Evolutionary conservation across 2,797 vertebrate genomes (phyloP), one percentile per base, ranked within the genome.

Genomic region (Hypotaenidia okinawae): DNA sequence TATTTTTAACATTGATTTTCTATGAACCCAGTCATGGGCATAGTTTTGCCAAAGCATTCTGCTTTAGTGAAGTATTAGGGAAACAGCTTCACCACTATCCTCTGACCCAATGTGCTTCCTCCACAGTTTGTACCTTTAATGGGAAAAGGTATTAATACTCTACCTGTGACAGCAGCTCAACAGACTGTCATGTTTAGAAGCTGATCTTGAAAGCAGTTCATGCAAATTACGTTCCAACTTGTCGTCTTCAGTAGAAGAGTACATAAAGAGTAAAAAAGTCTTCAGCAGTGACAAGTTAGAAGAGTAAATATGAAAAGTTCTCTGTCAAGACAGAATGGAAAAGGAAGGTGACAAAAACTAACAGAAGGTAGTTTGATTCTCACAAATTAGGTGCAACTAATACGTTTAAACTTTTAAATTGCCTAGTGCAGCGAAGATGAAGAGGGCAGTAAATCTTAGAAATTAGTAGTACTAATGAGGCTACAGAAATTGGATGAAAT

Each of bases 121-220:
- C 69, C 47, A 70, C 57, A 73, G 23, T 73, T 77, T 84, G 64
- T 70, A 54, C 78, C 75, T 82, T 94, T 90, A 95, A 90, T 79
- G 35, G 77, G 54, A 86, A 95, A 73, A 59, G 76, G 23, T 92
- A 94, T 92, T 88, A 96, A 84, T 66, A 73, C 58, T 79, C 41
- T 84, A 28, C 62, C 77, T 73, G 41, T 95, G 93, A 97, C 92
- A 96, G 92, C 61, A 89, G 59, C 67, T 96, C 68, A 72, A 73
- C n/a, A 92, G 86, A 92, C 59, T 96, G 87, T 94, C 97, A 95
- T 95, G 87, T 97, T 97, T 95, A 86, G 84, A 92, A 93, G 91
- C 2, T 75, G 81, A 54, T 80, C 49, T 85, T 94, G 75, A 97
- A 96, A 96, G 82, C 32, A 77, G 58, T 87, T 95, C 94, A 95